A percentile compares a stretch with the other conserved stretches of the same genome.
Evolutionary conservation across 2,113 vertebrate species (phyloP).

Genomic region (Emydocephalus ijimae): DNA sequence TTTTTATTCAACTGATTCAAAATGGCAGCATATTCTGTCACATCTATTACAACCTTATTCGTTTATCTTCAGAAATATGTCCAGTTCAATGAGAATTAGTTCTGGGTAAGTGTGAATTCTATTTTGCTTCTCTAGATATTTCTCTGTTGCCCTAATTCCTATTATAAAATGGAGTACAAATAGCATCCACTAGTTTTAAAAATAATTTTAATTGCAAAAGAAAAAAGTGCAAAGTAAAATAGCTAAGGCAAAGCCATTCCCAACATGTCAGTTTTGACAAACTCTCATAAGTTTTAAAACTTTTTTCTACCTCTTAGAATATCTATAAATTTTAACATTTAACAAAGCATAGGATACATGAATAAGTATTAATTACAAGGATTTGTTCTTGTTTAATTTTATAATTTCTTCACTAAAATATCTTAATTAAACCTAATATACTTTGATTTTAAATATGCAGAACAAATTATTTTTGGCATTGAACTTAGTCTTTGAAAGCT

Average conservation of each 20-base stretch:
- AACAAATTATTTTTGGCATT: rapidly evolving
- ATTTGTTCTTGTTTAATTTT: background rate
- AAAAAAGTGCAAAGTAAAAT: slow-evolving; percentile 55
- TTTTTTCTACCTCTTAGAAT: slow-evolving; percentile 14
- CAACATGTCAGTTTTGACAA: slow-evolving; percentile 40
- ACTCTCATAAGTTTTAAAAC: slow-evolving; percentile 31
- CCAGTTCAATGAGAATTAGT: background rate
- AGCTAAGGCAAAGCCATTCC: slow-evolving; percentile 54
- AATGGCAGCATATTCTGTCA: background rate
- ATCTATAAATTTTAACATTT: slow-evolving; percentile 12
- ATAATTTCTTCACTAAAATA: background rate
- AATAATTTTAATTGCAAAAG: slow-evolving; percentile 53
- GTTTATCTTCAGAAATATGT: background rate
- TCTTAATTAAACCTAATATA: slow-evolving; percentile 5
- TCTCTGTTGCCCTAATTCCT: background rate
- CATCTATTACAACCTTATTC: background rate
- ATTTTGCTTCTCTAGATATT: background rate
- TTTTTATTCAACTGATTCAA: background rate
- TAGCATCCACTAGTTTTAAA: slow-evolving; percentile 24
- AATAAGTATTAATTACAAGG: slow-evolving; percentile 8
- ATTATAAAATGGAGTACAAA: background rate
- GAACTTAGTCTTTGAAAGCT: slow-evolving; percentile 8
- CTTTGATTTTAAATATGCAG: background rate
- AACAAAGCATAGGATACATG: slow-evolving; percentile 13
- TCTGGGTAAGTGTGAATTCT: background rate